Evolutionary conservation across 2,888 invertebrate species (phyloP).

Genomic region (Oscheius sp.): DNA sequence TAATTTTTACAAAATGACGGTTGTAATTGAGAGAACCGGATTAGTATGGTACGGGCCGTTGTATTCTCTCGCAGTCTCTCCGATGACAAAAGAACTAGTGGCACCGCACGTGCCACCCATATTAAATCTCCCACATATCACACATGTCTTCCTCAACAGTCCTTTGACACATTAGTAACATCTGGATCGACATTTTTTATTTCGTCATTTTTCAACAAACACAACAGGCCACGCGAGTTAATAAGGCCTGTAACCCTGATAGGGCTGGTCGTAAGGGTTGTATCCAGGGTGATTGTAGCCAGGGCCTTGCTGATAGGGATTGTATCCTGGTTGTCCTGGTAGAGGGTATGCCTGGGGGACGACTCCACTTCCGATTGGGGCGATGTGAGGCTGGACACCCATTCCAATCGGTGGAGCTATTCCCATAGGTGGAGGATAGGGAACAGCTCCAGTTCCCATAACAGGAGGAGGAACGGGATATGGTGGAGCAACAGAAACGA

Average conservation of each 20-base stretch:
- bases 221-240: neutral
- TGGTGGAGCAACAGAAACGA: neutral
- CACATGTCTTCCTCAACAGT: neutral
- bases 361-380: slow-evolving; percentile 18
- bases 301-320: slow-evolving; percentile 10
- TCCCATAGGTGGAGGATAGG: neutral
- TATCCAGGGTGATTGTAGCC: neutral
- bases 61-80: too few species aligned
- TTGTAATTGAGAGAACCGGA: too few species aligned
- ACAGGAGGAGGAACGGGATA: neutral
- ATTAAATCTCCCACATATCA: slow-evolving; percentile 14
- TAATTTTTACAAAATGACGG: too few species aligned
- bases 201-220: neutral
- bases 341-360: neutral
- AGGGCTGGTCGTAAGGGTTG: slow-evolving; percentile 19
- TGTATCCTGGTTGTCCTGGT: slow-evolving; percentile 17
- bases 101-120: slow-evolving; percentile 12
- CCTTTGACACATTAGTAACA: neutral
- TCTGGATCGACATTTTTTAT: neutral
- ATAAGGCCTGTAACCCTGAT: slow-evolving; percentile 22
- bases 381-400: neutral
- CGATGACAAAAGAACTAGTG: neutral
- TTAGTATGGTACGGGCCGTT: too few species aligned
- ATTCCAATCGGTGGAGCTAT: too few species aligned
- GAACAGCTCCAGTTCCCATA: neutral